These are phyloP conservation scores for Epicampocera succincta DNA, from an alignment of 2,888 invertebrate genomes.

Conservation along the genomic window DNA sequence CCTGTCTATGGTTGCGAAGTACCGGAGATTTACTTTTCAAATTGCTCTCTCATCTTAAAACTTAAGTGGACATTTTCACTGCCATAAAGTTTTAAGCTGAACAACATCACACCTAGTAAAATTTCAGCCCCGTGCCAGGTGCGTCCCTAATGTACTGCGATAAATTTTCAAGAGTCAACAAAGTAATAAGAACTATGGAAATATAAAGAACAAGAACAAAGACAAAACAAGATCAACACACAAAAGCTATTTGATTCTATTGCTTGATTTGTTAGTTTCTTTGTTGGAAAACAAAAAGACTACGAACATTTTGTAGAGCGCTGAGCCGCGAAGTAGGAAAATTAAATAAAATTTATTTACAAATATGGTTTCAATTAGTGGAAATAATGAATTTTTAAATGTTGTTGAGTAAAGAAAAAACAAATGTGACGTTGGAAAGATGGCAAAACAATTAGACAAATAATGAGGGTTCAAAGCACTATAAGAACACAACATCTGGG, in stretches of 20 bases:
- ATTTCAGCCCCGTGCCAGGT: no score
- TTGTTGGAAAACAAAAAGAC: slow-evolving; percentile 16
- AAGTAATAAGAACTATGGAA: neutral
- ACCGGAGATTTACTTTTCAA: no score
- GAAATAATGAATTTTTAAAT: slow-evolving; percentile 33
- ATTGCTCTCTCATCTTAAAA: no score
- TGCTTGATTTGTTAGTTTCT: slow-evolving; percentile 3
- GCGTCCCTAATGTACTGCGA: neutral
- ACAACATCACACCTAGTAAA: no score
- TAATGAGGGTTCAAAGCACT: no score
- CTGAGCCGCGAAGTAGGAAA: neutral
- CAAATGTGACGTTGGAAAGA: neutral
- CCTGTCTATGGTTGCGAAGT: no score
- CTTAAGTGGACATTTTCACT: no score
- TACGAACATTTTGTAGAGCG: neutral
- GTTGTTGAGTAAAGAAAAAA: neutral
- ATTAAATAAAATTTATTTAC: slow-evolving; percentile 6
- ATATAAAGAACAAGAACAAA: neutral
- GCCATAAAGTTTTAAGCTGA: no score
- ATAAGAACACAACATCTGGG: no score
- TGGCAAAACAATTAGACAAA: neutral
- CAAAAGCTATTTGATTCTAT: neutral
- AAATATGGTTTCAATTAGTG: slow-evolving; percentile 37
- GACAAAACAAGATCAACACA: slow-evolving; percentile 7
- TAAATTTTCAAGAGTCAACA: slow-evolving; percentile 25